Evolutionary conservation across 23 tunicate species (phyloP), one percentile per base, ranked within the genome.

Genomic region (Ascidia mentula): DNA sequence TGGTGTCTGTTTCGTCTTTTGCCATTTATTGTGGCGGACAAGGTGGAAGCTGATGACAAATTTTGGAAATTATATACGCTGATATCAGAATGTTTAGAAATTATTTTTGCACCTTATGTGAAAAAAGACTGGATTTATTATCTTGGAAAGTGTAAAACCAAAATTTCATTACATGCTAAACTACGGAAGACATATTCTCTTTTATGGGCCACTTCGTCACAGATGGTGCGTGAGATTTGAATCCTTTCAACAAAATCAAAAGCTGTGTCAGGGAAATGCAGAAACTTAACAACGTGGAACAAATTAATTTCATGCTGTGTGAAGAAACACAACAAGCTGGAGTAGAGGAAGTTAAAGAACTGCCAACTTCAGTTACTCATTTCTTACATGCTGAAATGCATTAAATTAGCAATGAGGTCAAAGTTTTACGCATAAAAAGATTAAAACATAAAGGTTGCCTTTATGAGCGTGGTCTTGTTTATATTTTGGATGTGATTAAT

Each of bases 141-240:
- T 53, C 65, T 53, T 53, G 65, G 12, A 53, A 5, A 3, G 13
- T 28, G 24, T 53, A 5, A 53, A 53, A 53, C 65, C 65, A 6
- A 53, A 53, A 53, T 53, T 53, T 53, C 65, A 53, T 53, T 53
- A 53, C 24, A 53, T 53, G 65, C 65, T 53, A 20, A 3, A 53
- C 24, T 53, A 53, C 24, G 12, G 28, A 53, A 53, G 13, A 3
- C 65, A 53, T 28, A 53, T 53, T 53, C 65, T 53, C 24, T 5
- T 5, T 9, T 53, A 5, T 53, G 65, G 65, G 22, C 65, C 65
- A 9, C 13, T 53, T 26, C 13, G 53, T 12, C 15, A 42, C 13
- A 53, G 28, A 53, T 53, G 65, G 65, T 53, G 65, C 65, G 24
- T 53, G 65, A 53, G 65, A 28, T 53, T 53, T 53, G 65, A 53